Percentiles rank a stretch among this genome's conserved stretches.
These are phyloP conservation scores for Cheilosia scutellata DNA, from an alignment of 2,888 invertebrate species.

Conservation along the genomic window DNA sequence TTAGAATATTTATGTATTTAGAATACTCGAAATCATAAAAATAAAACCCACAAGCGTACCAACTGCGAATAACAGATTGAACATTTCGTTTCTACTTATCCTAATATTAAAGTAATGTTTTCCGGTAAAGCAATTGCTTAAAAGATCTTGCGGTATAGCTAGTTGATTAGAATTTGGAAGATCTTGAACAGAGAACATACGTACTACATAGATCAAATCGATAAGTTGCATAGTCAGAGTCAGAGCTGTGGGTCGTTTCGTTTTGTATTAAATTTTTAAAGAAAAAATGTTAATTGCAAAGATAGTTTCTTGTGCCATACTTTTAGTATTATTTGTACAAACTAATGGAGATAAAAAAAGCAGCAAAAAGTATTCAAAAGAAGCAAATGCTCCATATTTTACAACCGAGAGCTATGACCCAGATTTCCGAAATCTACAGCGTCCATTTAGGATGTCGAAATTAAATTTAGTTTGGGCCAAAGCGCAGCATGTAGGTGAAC, in stretches of 20 bases:
- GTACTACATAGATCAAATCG: background rate
- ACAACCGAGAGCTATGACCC: constrained; percentile 83
- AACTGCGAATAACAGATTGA: too few relatives aligned
- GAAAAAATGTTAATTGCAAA: constrained; percentile 54
- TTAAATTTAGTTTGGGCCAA: constrained; percentile 95
- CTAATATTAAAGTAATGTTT: too few relatives aligned
- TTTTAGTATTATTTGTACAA: constrained; percentile 40
- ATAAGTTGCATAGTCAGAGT: background rate
- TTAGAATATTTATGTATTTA: too few relatives aligned
- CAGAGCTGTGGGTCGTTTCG: background rate
- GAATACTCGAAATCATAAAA: too few relatives aligned
- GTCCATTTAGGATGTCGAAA: constrained; percentile 96
- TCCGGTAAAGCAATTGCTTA: too few relatives aligned
- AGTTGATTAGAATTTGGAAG: too few relatives aligned
- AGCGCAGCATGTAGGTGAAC: constrained; percentile 91
- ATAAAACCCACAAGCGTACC: too few relatives aligned
- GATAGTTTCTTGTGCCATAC: constrained; percentile 28
- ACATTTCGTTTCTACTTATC: too few relatives aligned
- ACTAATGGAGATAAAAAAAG: constrained; percentile 78
- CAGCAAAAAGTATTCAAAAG: constrained; percentile 81
- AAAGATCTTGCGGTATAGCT: too few relatives aligned
- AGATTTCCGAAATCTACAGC: constrained; percentile 89
- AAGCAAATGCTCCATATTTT: constrained; percentile 80
- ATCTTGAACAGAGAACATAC: background rate
- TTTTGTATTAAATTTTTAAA: constrained; percentile 4